Evolutionary conservation across 2,888 invertebrate genomes (phyloP), one percentile per base, ranked within the genome.

Genomic region (Plagiodera versicolora): DNA sequence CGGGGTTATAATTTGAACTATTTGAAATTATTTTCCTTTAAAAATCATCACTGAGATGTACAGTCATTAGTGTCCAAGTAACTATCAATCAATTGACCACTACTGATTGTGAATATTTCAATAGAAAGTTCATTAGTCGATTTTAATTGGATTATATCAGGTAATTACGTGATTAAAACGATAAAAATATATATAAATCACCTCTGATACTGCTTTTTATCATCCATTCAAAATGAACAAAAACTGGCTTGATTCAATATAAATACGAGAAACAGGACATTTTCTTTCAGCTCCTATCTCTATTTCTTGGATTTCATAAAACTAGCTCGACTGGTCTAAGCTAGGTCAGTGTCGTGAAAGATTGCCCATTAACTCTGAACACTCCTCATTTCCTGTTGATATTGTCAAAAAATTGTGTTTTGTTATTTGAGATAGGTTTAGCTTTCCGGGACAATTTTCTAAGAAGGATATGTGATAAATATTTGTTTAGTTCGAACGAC

Each of bases 321-420:
- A 39, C 39, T 39, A 14, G 39, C 2, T 14, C 2, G 14, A 39
- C 39, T 39, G 39, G 39, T 39, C 39, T 39, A 14, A 39, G 32
- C 9, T 32, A 32, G 10, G 32, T 11, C 11, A 32, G 32, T 10
- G 39, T 14, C 14, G 39, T 59, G 60, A 64, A 67, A 66, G 61
- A 57, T 63, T 58, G 63, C 56, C 53, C 58, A 61, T 49, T 61
- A 56, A 57, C 47, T n/a, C n/a, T 54, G 19, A 61, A 58, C 66
- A 64, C 64, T 64, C 60, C 64, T 59, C 48, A 58, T 60, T 62
- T 66, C 66, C 66, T 64, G 66, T 66, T 55, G 58, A 64, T 60
- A n/a, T 47, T 56, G 56, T 60, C 19, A 14, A 30, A 47, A 51
- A 52, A 39, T 39, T 14, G 14, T 39, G 14, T 39, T 14, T 39